Evolutionary conservation across 2,797 vertebrate genomes (phyloP), one percentile per base, ranked within the genome.

Genomic region (Pampus argenteus): DNA sequence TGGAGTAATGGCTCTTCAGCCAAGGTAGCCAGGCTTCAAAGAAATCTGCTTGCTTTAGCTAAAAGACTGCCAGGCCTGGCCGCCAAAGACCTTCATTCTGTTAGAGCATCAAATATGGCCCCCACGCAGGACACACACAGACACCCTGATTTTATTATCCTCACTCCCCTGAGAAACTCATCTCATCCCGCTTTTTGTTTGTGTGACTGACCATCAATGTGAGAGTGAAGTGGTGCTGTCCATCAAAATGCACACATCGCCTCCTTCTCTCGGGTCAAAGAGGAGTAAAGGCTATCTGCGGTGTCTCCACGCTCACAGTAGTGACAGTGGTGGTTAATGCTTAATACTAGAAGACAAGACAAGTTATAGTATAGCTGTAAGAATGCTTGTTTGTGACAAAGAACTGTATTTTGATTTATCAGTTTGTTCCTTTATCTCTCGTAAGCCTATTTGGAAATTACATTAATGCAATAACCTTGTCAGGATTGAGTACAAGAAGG

Each of bases 1-100:
- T 54, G 81, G 86, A 88, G 92, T 91, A 92, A 94, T 92, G 87
- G 88, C 80, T 86, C 90, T 84, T 89, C 86, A 84, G 88, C 85
- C 83, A 90, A 92, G 94, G 90, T 94, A 92, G 90, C 90, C 82
- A 45, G 74, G 86, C 88, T 92, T 95, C 87, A 94, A 95, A 92
- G 94, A 92, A 94, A 95, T 95, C 84, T 95, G 94, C 94, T 92
- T 92, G 94, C 89, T 91, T 89, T 90, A 93, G 94, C 94, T 95
- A 94, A 95, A 95, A 94, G 90, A 89, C 81, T 64, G 81, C 75
- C 78, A 82, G 85, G 71, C 86, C 23, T 72, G 86, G 78, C 81
- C 89, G 91, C 92, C 90, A 92, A 93, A 92, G 86, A 90, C 91
- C 88, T 89, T 94, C 89, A 93, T 93, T 94, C 87, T 93, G 89